Percentiles rank a stretch among this genome's conserved stretches.
phyloP scores from a whole-genome alignment of 2,888 invertebrate species.

The Proisotoma minuta region DNA sequence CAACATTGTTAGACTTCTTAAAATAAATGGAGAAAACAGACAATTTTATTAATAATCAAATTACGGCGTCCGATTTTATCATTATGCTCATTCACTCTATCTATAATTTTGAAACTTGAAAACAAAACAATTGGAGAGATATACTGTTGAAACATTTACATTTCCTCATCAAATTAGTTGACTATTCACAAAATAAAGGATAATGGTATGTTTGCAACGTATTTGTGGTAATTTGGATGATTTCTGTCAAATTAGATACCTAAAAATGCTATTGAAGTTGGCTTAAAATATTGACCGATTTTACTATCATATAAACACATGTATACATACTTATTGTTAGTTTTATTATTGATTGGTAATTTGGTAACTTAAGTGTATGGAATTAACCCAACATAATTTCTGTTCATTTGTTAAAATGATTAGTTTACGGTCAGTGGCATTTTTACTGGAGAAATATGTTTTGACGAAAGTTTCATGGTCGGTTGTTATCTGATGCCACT shows the following conservation, averaged over 20 bases:
- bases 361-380: too few relatives aligned
- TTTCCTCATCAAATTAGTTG: background rate
- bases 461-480: too few relatives aligned
- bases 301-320: background rate
- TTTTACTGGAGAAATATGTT: too few relatives aligned
- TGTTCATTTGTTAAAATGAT: too few relatives aligned
- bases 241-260: too few relatives aligned
- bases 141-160: background rate
- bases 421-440: too few relatives aligned
- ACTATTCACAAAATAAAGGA: background rate
- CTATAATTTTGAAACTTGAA: background rate
- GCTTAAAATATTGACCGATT: background rate
- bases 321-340: too few relatives aligned
- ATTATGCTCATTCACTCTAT: too few relatives aligned
- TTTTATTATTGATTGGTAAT: too few relatives aligned
- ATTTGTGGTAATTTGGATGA: too few relatives aligned
- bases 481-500: constrained; percentile 8
- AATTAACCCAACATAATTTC: too few relatives aligned
- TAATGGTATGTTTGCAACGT: background rate
- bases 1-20: background rate
- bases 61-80: too few relatives aligned
- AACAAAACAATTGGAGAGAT: background rate
- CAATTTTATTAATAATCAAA: background rate
- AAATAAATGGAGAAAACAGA: background rate
- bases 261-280: background rate